Evolutionary conservation across 2,113 vertebrate genomes (phyloP).

Genomic region (Micronycteris hirsuta): DNA sequence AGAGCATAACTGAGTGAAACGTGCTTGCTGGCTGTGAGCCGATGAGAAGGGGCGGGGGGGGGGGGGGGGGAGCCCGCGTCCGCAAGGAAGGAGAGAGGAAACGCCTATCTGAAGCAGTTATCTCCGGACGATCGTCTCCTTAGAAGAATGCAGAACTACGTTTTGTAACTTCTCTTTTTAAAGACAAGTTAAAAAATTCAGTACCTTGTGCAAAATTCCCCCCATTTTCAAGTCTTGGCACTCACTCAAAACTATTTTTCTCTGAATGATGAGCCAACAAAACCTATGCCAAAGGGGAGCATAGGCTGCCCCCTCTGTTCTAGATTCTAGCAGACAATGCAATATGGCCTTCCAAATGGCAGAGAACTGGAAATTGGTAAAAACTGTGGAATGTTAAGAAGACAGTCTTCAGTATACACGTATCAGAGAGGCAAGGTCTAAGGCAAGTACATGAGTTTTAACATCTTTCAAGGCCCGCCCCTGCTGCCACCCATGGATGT

Average conservation of each 20-base stretch:
- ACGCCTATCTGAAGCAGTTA: background rate
- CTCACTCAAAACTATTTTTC: slow-evolving; percentile 26
- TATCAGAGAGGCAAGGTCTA: background rate
- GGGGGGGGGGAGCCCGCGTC: accelerated
- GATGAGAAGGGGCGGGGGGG: accelerated
- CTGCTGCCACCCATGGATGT: background rate
- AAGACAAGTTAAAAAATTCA: slow-evolving; percentile 5
- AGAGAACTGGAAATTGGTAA: background rate
- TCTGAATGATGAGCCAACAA: slow-evolving; percentile 26
- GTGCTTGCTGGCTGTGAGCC: background rate
- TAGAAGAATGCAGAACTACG: background rate
- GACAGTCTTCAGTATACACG: background rate
- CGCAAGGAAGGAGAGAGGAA: background rate
- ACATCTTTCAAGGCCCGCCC: background rate
- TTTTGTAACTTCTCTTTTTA: background rate
- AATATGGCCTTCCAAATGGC: background rate
- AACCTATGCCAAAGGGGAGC: slow-evolving; percentile 26
- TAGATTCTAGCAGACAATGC: background rate
- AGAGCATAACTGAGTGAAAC: background rate
- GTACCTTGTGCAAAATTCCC: background rate
- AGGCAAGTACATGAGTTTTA: background rate
- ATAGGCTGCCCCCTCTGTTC: background rate
- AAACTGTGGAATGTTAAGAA: background rate
- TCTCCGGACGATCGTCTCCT: background rate
- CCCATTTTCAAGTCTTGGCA: slow-evolving; percentile 14